Percentiles rank a stretch among this genome's conserved stretches.
Conservation (phyloP, 2,888 invertebrate genomes). For the Phortica magna region DNA sequence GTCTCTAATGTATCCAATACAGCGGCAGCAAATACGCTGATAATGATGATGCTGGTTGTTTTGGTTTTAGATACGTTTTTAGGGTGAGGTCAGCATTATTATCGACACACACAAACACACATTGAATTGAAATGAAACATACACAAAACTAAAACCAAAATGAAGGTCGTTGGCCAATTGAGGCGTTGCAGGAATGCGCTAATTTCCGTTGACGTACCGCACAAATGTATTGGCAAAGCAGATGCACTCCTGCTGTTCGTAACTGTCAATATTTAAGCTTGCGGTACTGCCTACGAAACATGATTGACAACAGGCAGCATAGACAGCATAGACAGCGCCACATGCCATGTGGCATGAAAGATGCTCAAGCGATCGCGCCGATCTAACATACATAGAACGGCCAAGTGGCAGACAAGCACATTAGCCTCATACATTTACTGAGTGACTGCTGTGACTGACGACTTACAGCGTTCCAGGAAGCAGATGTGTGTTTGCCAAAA, state of each 20-base stretch:
- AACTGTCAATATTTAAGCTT: constrained; percentile 32
- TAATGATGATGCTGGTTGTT: constrained; percentile 21
- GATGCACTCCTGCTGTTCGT: constrained; percentile 19
- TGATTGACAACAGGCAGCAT: constrained; percentile 30
- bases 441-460: background rate
- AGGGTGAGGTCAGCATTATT: constrained; percentile 59
- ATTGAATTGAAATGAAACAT: background rate
- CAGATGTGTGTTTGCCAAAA: constrained; percentile 61
- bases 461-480: constrained; percentile 62
- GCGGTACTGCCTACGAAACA: constrained; percentile 19
- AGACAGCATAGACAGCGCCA: constrained; percentile 18
- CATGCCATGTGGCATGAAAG: constrained; percentile 26
- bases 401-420: background rate
- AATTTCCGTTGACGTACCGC: background rate
- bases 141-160: background rate
- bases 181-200: background rate
- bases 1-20: background rate
- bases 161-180: constrained; percentile 12
- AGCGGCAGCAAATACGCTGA: background rate
- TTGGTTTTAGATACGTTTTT: constrained; percentile 50
- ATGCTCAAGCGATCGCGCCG: background rate
- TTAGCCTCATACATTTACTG: constrained; percentile 33
- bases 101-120: constrained; percentile 1
- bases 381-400: background rate
- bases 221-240: background rate